These are phyloP conservation scores for Merops nubicus DNA, from an alignment of 2,113 vertebrate species.

Conservation along the genomic window DNA sequence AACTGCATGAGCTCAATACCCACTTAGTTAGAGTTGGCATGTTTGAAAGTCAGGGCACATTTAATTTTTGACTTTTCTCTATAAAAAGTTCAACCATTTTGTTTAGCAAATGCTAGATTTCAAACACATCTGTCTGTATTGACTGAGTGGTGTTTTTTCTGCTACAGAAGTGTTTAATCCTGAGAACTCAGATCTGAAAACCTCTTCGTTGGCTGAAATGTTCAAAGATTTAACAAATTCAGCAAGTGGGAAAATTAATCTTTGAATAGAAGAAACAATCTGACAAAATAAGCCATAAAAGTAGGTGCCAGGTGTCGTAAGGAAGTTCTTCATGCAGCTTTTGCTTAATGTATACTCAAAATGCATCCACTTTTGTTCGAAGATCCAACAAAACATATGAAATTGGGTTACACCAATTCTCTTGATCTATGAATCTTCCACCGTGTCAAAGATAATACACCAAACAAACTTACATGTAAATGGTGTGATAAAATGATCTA, in stretches of 20 bases:
- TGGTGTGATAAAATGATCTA: conserved; percentile 71
- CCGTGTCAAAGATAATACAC: conserved; percentile 69
- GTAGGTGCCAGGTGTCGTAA: conserved; percentile 60
- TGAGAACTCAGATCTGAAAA: conserved; percentile 58
- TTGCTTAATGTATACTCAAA: conserved; percentile 69
- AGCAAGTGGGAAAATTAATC: conserved; percentile 69
- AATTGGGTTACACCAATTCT: conserved; percentile 75
- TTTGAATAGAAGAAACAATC: conserved; percentile 65
- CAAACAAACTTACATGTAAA: conserved; percentile 74
- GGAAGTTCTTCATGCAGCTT: conserved; percentile 58
- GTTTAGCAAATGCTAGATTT: conserved; percentile 9
- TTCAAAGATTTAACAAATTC: conserved; percentile 69
- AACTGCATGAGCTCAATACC: background rate
- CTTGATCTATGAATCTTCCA: conserved; percentile 73
- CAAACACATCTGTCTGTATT: conserved; percentile 27
- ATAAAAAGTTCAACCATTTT: background rate
- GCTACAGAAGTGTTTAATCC: conserved; percentile 36
- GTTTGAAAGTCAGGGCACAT: background rate
- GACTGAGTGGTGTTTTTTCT: conserved; percentile 31
- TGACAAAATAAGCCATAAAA: conserved; percentile 67
- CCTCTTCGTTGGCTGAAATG: conserved; percentile 56
- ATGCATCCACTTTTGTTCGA: conserved; percentile 70
- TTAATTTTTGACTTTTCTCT: background rate
- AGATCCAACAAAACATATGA: conserved; percentile 74
- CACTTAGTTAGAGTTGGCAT: background rate